Conservation (phyloP, 1,140 invertebrate genomes). For the Achatina immaculata region DNA sequence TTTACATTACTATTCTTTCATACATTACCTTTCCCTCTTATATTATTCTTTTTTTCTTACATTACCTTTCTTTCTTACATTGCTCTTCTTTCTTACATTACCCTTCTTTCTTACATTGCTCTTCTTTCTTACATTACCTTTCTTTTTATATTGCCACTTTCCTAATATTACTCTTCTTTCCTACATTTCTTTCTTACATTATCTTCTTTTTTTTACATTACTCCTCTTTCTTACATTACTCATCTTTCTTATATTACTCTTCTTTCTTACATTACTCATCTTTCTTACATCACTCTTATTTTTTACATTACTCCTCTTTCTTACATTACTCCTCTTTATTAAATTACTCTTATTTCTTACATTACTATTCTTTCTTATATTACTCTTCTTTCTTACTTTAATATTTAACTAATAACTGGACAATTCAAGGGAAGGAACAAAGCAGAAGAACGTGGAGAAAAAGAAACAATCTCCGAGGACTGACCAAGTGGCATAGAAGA, state of each 20-base stretch:
- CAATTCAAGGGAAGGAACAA: neutral
- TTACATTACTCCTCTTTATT: neutral
- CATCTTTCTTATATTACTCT: neutral
- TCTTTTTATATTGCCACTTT: neutral
- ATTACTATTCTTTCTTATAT: too few species aligned
- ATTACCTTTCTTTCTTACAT: neutral
- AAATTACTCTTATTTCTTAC: neutral
- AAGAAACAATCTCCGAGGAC: neutral
- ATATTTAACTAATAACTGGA: too few species aligned
- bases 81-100: neutral
- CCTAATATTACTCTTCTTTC: neutral
- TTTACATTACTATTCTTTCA: neutral
- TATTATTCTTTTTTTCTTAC: conserved; percentile 9
- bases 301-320: neutral
- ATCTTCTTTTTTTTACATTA: neutral
- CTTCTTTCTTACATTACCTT: neutral
- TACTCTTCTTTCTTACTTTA: too few species aligned
- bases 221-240: neutral
- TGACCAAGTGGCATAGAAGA: too few species aligned
- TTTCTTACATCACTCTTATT: neutral
- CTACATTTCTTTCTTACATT: neutral
- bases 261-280: neutral
- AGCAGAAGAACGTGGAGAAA: neutral
- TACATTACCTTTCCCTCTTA: neutral
- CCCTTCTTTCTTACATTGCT: neutral